These are phyloP conservation scores for Spatulosminthurus flaviceps DNA, from an alignment of 2,888 invertebrate species.

Conservation along the genomic window DNA sequence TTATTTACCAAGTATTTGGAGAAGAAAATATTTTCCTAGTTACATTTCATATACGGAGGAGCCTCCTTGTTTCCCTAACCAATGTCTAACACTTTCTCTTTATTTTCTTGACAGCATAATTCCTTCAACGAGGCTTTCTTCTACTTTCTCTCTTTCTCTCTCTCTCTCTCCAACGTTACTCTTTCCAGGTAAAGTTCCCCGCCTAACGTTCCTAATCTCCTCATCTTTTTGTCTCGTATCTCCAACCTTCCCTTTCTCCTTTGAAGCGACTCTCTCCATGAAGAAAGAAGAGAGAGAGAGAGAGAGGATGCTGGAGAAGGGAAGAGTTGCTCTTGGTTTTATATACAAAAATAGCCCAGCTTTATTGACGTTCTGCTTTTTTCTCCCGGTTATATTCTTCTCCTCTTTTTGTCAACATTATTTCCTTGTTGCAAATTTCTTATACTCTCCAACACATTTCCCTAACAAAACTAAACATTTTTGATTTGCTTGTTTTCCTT, in stretches of 20 bases:
- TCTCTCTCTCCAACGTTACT: too few relatives aligned
- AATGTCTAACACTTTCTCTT: neutral
- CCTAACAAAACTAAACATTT: neutral
- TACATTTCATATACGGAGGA: too few relatives aligned
- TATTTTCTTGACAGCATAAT: constrained; percentile 14
- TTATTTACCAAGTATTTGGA: too few relatives aligned
- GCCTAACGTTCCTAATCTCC: neutral
- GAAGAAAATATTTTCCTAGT: too few relatives aligned
- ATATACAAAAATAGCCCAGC: neutral
- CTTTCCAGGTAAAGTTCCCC: neutral
- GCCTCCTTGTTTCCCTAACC: too few relatives aligned
- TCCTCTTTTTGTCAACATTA: neutral
- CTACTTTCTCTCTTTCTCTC: neutral
- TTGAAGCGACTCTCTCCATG: too few relatives aligned
- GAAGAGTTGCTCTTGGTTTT: neutral
- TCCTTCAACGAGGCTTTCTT: neutral
- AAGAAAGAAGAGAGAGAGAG: too few relatives aligned
- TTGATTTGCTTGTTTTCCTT: neutral
- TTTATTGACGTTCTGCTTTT: neutral
- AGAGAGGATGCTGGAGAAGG: neutral
- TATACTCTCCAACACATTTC: neutral
- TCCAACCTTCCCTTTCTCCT: too few relatives aligned
- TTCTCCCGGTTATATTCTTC: neutral
- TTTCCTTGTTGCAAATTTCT: neutral
- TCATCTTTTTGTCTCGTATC: too few relatives aligned